Evolutionary conservation across 1,140 invertebrate genomes (phyloP).

Genomic region (Thaumetopoea pityocampa): DNA sequence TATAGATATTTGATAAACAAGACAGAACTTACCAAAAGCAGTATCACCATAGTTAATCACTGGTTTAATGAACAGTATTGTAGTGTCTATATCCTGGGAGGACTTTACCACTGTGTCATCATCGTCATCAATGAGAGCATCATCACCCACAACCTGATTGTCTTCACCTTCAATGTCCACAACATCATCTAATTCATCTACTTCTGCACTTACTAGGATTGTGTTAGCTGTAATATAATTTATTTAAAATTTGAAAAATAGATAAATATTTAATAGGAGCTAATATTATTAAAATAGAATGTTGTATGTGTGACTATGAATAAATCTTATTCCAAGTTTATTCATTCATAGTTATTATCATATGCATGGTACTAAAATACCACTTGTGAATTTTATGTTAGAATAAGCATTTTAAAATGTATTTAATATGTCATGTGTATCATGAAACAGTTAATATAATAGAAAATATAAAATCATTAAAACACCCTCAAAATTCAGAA

Average conservation of each 20-base stretch:
- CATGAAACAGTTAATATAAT: no score
- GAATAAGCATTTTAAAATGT: no score
- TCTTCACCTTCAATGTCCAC: slow-evolving; percentile 85
- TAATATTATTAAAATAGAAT: neutral
- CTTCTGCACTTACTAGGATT: slow-evolving; percentile 81
- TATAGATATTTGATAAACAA: slow-evolving; percentile 4
- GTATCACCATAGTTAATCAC: slow-evolving; percentile 74
- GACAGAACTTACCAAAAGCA: slow-evolving; percentile 75
- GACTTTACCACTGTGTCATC: slow-evolving; percentile 84
- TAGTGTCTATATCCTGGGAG: slow-evolving; percentile 95
- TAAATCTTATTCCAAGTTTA: no score
- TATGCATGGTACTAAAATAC: no score
- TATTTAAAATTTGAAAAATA: no score
- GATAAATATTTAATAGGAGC: slow-evolving; percentile 16
- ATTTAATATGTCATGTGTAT: no score
- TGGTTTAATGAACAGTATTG: slow-evolving; percentile 94
- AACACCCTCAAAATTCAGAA: no score
- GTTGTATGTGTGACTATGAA: neutral
- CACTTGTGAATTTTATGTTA: no score
- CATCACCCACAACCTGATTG: slow-evolving; percentile 79
- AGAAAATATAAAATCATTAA: no score
- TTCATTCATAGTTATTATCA: no score
- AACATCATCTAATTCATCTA: slow-evolving; percentile 87
- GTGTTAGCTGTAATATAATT: slow-evolving; percentile 75
- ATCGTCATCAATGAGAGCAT: slow-evolving; percentile 78